Conservation (phyloP, 2,888 invertebrate species). For the Dryomyza anilis region DNA sequence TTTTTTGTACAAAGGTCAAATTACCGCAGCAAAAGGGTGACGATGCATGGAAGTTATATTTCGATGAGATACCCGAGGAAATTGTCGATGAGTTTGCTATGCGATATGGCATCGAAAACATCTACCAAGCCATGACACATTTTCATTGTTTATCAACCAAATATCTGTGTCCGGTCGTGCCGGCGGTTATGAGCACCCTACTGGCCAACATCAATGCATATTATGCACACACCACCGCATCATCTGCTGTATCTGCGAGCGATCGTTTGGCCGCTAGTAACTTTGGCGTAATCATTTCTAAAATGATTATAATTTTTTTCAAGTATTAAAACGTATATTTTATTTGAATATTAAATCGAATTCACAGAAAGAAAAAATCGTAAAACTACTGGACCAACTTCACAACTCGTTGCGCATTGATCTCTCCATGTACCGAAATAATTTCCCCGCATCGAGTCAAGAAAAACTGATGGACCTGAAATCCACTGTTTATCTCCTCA, state of each 20-base stretch:
- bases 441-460: constrained; percentile 96
- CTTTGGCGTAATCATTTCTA: constrained; percentile 84
- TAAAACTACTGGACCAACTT: constrained; percentile 95
- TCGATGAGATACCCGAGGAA: constrained; percentile 97
- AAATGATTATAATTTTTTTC: background rate
- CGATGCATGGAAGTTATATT: constrained; percentile 99
- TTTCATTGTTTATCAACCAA: constrained; percentile 99
- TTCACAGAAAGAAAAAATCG: constrained; percentile 97
- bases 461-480: constrained; percentile 99
- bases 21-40: constrained; percentile 94
- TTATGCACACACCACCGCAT: constrained; percentile 97
- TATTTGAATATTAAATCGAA: background rate
- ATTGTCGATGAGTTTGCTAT: constrained; percentile 99
- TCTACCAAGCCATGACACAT: constrained; percentile 85
- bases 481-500: constrained; percentile 97
- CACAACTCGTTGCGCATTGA: constrained; percentile 99
- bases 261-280: constrained; percentile 99
- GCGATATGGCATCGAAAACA: constrained; percentile 99
- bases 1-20: constrained; percentile 62
- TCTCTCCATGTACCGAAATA: constrained; percentile 98
- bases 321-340: background rate
- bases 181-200: constrained; percentile 98
- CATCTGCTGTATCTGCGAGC: constrained; percentile 96
- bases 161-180: constrained; percentile 98
- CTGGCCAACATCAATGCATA: constrained; percentile 99